Percentiles rank a stretch among this genome's conserved stretches.
These are phyloP conservation scores for Pundamilia nyererei DNA, from an alignment of 2,113 vertebrate genomes.

Conservation along the genomic window DNA sequence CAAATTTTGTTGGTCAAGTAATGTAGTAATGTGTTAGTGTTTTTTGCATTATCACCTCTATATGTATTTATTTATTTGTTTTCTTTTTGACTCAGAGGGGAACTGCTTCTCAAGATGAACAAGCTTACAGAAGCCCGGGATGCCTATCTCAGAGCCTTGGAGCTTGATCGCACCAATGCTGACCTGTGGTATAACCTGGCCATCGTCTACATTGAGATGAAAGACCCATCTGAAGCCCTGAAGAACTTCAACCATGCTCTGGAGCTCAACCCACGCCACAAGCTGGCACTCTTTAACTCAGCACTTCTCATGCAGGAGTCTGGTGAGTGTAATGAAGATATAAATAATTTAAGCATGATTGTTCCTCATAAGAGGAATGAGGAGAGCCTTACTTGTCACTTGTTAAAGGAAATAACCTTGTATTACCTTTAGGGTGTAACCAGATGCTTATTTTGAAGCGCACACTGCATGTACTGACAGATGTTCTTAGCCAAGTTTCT, in stretches of 20 bases:
- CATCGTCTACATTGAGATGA: constrained; percentile 97
- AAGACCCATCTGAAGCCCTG: constrained; percentile 88
- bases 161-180: constrained; percentile 88
- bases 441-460: background rate
- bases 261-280: constrained; percentile 87
- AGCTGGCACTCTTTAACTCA: constrained; percentile 93
- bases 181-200: constrained; percentile 99
- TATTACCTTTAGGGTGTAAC: constrained; percentile 18
- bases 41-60: background rate
- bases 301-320: constrained; percentile 97
- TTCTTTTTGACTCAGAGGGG: constrained; percentile 75
- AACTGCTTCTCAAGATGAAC: constrained; percentile 96
- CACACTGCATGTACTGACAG: background rate
- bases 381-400: background rate
- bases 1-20: background rate
- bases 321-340: constrained; percentile 73
- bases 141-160: constrained; percentile 88
- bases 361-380: background rate
- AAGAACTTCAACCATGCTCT: constrained; percentile 92
- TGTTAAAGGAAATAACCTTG: background rate
- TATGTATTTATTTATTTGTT: background rate
- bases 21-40: background rate
- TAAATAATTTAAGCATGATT: background rate
- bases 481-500: constrained; percentile 1
- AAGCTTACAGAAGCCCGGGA: constrained; percentile 91